Conservation (phyloP, 2,797 vertebrate species). For the Galaxias olidus region DNA sequence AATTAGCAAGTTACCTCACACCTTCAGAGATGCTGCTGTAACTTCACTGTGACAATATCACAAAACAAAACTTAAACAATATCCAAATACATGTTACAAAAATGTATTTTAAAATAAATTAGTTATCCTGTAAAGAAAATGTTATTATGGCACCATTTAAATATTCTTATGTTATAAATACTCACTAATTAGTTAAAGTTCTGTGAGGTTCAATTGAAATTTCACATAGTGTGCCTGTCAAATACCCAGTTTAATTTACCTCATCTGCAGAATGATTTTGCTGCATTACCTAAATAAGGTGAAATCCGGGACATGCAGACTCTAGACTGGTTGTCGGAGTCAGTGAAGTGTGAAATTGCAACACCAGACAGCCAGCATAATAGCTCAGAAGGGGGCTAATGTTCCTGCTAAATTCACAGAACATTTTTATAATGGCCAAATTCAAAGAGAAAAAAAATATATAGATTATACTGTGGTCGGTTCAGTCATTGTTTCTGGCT, state of each 20-base stretch:
- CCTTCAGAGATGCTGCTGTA: neutral
- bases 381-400: slow-evolving; percentile 86
- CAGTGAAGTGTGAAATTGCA: slow-evolving; percentile 85
- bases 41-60: neutral
- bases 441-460: slow-evolving; percentile 70
- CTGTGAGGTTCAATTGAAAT: slow-evolving; percentile 39
- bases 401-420: slow-evolving; percentile 80
- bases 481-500: slow-evolving; percentile 46
- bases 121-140: neutral
- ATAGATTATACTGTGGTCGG: slow-evolving; percentile 62
- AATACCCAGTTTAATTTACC: slow-evolving; percentile 65
- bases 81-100: too few relatives aligned
- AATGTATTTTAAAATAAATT: too few relatives aligned
- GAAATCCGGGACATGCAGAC: slow-evolving; percentile 80
- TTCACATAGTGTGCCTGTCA: slow-evolving; percentile 48
- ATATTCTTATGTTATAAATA: neutral
- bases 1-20: slow-evolving; percentile 39
- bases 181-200: neutral
- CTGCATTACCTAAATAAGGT: slow-evolving; percentile 84
- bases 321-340: slow-evolving; percentile 78
- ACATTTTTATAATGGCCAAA: slow-evolving; percentile 85
- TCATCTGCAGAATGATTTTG: slow-evolving; percentile 70
- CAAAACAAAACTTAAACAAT: neutral
- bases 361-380: slow-evolving; percentile 84
- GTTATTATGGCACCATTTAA: neutral